These are phyloP conservation scores for Bombus fervidus DNA, from an alignment of 1,140 invertebrate species.

Conservation along the genomic window DNA sequence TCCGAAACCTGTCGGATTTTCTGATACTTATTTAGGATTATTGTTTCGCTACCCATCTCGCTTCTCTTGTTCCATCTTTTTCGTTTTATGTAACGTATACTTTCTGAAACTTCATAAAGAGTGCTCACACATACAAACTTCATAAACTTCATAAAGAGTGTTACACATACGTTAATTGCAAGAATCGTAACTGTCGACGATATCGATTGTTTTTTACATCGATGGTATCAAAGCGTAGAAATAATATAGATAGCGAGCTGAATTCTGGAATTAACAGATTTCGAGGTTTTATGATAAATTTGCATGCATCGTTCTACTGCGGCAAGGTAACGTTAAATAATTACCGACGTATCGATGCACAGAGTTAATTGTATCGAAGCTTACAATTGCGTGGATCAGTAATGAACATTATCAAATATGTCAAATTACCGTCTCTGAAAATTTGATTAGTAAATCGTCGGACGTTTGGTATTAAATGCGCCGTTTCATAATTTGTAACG, in stretches of 20 bases:
- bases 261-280: background rate
- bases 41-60: no score
- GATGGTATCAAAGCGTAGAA: background rate
- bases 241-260: background rate
- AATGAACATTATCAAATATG: slow-evolving; percentile 43
- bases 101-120: background rate
- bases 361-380: slow-evolving; percentile 34
- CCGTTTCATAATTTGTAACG: slow-evolving; percentile 5
- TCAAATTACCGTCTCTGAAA: slow-evolving; percentile 28
- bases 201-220: background rate
- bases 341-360: slow-evolving; percentile 12
- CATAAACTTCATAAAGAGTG: background rate
- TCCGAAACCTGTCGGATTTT: no score
- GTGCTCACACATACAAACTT: background rate
- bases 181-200: background rate
- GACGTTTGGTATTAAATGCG: background rate
- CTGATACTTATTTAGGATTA: no score
- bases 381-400: slow-evolving; percentile 33
- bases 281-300: slow-evolving; percentile 8
- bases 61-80: no score
- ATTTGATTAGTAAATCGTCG: slow-evolving; percentile 28
- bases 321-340: slow-evolving; percentile 6
- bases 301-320: background rate
- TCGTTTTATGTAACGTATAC: no score
- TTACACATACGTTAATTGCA: background rate